These are phyloP conservation scores for Pseudomyrmex cubaensis DNA, from an alignment of 1,140 invertebrate genomes.

Conservation along the genomic window DNA sequence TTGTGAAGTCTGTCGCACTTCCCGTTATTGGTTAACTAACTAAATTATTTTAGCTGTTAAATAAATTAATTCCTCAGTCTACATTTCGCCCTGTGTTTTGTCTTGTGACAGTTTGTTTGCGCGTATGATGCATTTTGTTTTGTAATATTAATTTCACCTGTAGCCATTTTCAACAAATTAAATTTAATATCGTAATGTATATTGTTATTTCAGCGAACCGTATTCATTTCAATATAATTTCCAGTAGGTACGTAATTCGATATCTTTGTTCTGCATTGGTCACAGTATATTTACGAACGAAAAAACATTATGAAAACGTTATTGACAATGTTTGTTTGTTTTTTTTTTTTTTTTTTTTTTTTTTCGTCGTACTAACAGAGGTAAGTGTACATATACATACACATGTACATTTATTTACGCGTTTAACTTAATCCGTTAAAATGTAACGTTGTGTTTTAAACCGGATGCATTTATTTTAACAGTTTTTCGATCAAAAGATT, in stretches of 20 bases:
- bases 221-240: conserved; percentile 3
- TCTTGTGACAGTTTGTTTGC: neutral
- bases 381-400: too few relatives aligned
- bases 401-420: too few relatives aligned
- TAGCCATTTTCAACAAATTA: conserved; percentile 16
- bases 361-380: neutral
- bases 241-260: conserved; percentile 6
- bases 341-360: too few relatives aligned
- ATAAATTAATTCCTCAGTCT: neutral
- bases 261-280: conserved; percentile 17
- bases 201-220: neutral
- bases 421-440: too few relatives aligned
- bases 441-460: too few relatives aligned
- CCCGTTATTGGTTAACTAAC: conserved; percentile 16
- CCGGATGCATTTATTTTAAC: too few relatives aligned
- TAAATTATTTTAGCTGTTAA: conserved; percentile 10
- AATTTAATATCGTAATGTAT: conserved; percentile 30
- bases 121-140: neutral
- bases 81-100: neutral
- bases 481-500: too few relatives aligned
- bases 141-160: conserved; percentile 10
- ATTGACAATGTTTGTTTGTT: too few relatives aligned
- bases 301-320: neutral
- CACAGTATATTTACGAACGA: neutral
- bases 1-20: neutral